Base-by-base conservation (phyloP, 1,140 invertebrate species). In the Cyrtorhinus lividipennis region DNA sequence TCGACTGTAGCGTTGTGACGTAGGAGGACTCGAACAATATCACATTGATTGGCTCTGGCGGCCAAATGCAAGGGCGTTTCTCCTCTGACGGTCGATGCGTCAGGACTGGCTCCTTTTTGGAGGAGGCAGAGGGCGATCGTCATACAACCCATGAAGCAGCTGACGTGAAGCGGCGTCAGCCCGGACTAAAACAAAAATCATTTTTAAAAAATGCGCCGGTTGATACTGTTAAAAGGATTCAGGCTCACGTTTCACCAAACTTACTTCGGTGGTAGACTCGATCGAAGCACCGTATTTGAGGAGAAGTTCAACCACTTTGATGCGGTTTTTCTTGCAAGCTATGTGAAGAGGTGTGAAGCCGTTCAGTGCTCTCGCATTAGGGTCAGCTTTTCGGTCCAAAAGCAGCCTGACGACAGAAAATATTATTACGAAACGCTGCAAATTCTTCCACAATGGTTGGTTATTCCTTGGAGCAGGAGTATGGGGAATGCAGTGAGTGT, bases 71-170 rank as follows among this genome's bases (percentile, higher is more conserved):
- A 78, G 1, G 96, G 91, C 1, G 95, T 98, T 78, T 99, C 96
- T 10, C 95, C 95, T 46, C 96, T 81, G 84, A 98, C 90, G 1
- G 96, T 99, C 18, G 90, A 87, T 66, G 90, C 86, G 77, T 99
- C 94, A 20, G 92, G 88, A 73, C 85, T 89, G 61, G 95, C 95
- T 68, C 93, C 92, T 69, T 94, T 89, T 76, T 95, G 91, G 53
- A 98, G 80, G 69, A 99, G 80, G 75, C 88, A 95, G 68, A 98
- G 91, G 23, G 97, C 95, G 69, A 99, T 98, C 75, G 98, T 98
- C 90, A 98, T 96, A 75, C 94, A 95, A 24, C 96, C 96, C 95
- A 99, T 98, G 76, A 98, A 98, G 69, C 92, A 88, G 0, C 95
- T 94, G 56, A 99, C 95, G 75, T 99, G 96, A 25, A 99, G 79